Conservation (phyloP, 2,797 vertebrate species). For the Erithacus rubecula region DNA sequence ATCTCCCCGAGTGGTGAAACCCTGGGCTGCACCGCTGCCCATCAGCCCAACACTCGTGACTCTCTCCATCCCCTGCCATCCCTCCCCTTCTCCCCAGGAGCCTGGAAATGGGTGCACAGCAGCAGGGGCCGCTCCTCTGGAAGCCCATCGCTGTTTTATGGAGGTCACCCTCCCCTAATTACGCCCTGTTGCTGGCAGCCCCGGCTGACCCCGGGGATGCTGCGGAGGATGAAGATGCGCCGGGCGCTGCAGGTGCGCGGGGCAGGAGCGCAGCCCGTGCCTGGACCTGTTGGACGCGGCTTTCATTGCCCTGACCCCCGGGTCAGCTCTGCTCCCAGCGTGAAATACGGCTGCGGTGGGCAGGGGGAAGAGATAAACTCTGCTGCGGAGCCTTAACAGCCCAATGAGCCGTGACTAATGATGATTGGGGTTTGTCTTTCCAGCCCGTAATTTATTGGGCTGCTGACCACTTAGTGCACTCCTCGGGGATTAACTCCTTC, state of each 20-base stretch:
- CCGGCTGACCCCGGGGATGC: slow-evolving; percentile 53
- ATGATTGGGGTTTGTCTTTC: slow-evolving; percentile 84
- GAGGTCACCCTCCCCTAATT: slow-evolving; percentile 59
- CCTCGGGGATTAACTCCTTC: slow-evolving; percentile 72
- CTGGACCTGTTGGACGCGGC: slow-evolving; percentile 88
- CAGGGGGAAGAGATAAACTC: slow-evolving; percentile 75
- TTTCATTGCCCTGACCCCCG: slow-evolving; percentile 88
- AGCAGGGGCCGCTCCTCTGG: neutral
- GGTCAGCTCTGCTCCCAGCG: slow-evolving; percentile 84
- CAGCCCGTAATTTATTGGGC: slow-evolving; percentile 70
- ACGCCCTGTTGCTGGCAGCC: slow-evolving; percentile 46
- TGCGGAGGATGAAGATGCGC: slow-evolving; percentile 51
- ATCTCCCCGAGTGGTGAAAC: fast-evolving
- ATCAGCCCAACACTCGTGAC: fast-evolving
- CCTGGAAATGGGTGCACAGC: neutral
- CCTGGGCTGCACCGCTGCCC: fast-evolving
- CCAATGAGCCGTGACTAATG: slow-evolving; percentile 90
- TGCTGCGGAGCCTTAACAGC: slow-evolving; percentile 81
- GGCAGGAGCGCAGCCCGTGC: no score
- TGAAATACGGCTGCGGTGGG: slow-evolving; percentile 84
- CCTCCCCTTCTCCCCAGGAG: fast-evolving
- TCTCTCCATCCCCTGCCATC: fast-evolving
- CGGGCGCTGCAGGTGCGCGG: slow-evolving; percentile 16
- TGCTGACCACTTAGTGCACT: slow-evolving; percentile 68
- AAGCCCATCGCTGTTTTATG: slow-evolving; percentile 53